These are phyloP conservation scores for Aspidiotus destructor DNA, from an alignment of 2,888 invertebrate species.

Conservation along the genomic window DNA sequence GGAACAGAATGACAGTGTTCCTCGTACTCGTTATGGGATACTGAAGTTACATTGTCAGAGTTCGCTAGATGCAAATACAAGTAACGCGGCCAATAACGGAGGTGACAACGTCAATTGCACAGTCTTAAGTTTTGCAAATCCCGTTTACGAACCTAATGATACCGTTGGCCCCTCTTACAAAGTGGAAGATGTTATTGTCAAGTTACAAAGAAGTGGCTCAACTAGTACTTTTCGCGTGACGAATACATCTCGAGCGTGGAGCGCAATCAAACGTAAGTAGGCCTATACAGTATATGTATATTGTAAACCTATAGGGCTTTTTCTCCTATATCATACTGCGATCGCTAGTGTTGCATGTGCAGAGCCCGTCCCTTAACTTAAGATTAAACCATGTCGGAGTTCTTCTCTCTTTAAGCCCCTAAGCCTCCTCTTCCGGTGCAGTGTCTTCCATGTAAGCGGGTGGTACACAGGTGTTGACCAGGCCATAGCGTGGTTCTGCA, in stretches of 20 bases:
- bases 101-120: constrained; percentile 40
- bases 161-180: constrained; percentile 40
- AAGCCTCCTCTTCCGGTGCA: too few relatives aligned
- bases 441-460: too few relatives aligned
- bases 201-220: constrained; percentile 36
- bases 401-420: too few relatives aligned
- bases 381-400: too few relatives aligned
- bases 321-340: not conserved
- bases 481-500: too few relatives aligned
- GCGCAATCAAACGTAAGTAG: constrained; percentile 47
- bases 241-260: constrained; percentile 45
- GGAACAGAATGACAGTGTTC: constrained; percentile 46
- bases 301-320: not conserved
- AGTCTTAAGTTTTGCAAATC: constrained; percentile 70
- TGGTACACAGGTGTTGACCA: too few relatives aligned
- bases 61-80: constrained; percentile 39
- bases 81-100: constrained; percentile 42
- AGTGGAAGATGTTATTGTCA: constrained; percentile 61
- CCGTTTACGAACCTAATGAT: constrained; percentile 65
- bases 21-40: constrained; percentile 59
- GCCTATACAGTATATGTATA: constrained; percentile 36
- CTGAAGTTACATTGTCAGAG: constrained; percentile 58
- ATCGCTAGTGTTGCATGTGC: too few relatives aligned
- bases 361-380: too few relatives aligned
- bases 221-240: constrained; percentile 38